Conservation (phyloP, 2,888 invertebrate genomes). For the Tinea pellionella region DNA sequence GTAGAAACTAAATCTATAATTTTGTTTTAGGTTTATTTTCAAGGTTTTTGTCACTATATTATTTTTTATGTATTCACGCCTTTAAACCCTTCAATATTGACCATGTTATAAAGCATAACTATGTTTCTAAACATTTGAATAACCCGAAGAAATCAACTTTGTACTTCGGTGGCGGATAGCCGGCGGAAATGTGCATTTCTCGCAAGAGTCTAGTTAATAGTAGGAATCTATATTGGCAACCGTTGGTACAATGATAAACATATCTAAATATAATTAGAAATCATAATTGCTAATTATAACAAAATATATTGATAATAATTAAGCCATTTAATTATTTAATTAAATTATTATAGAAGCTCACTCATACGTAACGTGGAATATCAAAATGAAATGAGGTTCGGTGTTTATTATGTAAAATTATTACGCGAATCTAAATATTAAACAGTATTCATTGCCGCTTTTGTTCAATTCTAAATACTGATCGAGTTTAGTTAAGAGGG, state of each 20-base stretch:
- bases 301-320: conserved; percentile 3
- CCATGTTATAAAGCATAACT: no score
- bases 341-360: conserved; percentile 2
- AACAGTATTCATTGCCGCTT: neutral
- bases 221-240: no score
- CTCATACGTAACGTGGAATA: neutral
- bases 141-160: no score
- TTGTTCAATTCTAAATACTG: neutral
- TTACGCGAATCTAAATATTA: neutral
- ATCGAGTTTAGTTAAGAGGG: no score
- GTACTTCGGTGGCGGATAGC: no score
- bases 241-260: neutral
- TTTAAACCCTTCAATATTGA: no score
- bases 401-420: neutral
- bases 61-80: neutral
- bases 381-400: conserved; percentile 9
- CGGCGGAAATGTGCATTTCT: no score
- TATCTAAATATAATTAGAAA: neutral
- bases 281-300: neutral
- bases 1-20: neutral
- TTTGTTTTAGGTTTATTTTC: neutral
- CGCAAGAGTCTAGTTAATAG: no score
- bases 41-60: neutral
- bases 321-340: no score
- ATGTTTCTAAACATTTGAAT: no score